phyloP scores from a whole-genome alignment of 1,140 invertebrate genomes.

The Eciton burchellii region DNA sequence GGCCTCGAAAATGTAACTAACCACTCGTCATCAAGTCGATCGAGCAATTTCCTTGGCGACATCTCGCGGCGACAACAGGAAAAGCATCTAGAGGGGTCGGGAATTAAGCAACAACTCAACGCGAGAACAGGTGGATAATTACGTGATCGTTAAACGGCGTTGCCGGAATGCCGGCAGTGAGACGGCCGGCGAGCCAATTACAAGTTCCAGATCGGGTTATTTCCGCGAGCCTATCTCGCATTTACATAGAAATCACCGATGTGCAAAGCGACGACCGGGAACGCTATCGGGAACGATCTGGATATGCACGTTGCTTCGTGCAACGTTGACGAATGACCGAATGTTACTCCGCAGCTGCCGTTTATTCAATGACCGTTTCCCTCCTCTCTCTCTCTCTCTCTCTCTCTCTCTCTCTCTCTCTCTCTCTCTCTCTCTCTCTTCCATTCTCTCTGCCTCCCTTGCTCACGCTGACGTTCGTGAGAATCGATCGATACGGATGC shows the following conservation, averaged over 20 bases:
- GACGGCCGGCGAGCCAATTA: conserved; percentile 51
- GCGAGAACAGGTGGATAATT: conserved; percentile 23
- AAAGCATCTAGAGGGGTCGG: conserved; percentile 11
- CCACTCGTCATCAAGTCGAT: too few relatives aligned
- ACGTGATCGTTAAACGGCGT: conserved; percentile 16
- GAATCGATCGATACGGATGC: conserved; percentile 59
- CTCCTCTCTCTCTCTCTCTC: not conserved
- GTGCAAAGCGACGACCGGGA: conserved; percentile 45
- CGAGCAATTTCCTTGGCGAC: too few relatives aligned
- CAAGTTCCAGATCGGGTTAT: conserved; percentile 65
- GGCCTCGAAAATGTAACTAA: too few relatives aligned
- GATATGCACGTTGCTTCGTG: conserved; percentile 5
- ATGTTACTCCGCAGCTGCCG: conserved; percentile 49
- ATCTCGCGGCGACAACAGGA: not conserved
- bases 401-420: too few relatives aligned
- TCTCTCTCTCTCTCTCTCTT: not conserved
- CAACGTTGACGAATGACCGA: conserved; percentile 64
- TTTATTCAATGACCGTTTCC: conserved; percentile 71
- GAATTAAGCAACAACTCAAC: conserved; percentile 44
- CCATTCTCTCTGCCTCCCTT: not conserved
- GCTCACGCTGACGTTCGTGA: not conserved
- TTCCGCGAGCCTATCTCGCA: conserved; percentile 65
- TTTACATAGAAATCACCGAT: conserved; percentile 73
- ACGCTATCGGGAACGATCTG: conserved; percentile 56
- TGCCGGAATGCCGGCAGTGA: not conserved